phyloP scores from a whole-genome alignment of 1,140 invertebrate genomes.

The Pemphigus obesinymphae region DNA sequence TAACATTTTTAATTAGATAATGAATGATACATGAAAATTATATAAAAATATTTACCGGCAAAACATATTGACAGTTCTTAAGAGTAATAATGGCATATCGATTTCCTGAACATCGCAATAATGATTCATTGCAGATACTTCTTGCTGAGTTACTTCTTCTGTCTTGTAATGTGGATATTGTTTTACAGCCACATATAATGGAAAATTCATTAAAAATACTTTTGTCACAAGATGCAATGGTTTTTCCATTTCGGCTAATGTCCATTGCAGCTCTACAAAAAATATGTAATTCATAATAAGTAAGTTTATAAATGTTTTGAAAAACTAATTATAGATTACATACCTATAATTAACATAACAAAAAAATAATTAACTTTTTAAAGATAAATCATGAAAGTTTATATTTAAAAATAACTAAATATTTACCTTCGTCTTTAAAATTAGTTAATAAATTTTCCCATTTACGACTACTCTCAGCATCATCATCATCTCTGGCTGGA shows the following conservation, averaged over 20 bases:
- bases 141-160: constrained; percentile 71
- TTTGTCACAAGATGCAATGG: constrained; percentile 73
- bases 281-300: too few relatives aligned
- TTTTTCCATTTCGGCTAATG: constrained; percentile 70
- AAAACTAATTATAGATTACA: background rate
- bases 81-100: constrained; percentile 81
- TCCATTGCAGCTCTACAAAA: constrained; percentile 55
- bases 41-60: constrained; percentile 55
- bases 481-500: constrained; percentile 11
- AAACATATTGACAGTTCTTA: constrained; percentile 85
- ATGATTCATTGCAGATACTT: constrained; percentile 68
- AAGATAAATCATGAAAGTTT: background rate
- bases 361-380: background rate
- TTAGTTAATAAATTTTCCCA: constrained; percentile 33
- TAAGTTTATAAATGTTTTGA: too few relatives aligned
- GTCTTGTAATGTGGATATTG: constrained; percentile 69
- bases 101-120: constrained; percentile 90
- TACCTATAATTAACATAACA: too few relatives aligned
- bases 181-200: constrained; percentile 87
- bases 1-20: constrained; percentile 57
- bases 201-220: constrained; percentile 82
- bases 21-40: background rate
- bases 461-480: constrained; percentile 22
- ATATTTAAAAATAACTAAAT: background rate
- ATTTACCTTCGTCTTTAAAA: constrained; percentile 27